phyloP scores from a whole-genome alignment of 2,113 vertebrate genomes.

The Xenopus borealis region DNA sequence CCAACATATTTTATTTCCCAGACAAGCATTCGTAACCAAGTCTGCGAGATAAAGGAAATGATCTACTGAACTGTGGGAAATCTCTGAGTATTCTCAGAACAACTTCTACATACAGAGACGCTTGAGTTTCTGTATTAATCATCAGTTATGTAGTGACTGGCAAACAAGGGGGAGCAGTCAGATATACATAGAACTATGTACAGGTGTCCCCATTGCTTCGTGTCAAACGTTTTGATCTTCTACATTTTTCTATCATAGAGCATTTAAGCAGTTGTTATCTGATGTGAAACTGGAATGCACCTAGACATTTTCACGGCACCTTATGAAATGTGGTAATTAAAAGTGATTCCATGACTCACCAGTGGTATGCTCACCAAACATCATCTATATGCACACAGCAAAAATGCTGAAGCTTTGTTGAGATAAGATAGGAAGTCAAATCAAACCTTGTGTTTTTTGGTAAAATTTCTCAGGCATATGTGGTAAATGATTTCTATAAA shows the following conservation, averaged over 20 bases:
- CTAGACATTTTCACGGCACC: not conserved
- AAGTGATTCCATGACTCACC: not conserved
- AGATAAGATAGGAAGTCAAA: too few species aligned
- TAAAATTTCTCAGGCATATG: too few species aligned
- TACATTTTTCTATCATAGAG: not conserved
- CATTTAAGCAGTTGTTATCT: not conserved
- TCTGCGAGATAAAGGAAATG: not conserved
- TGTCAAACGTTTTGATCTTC: too few species aligned
- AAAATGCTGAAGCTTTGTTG: too few species aligned
- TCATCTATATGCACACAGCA: too few species aligned
- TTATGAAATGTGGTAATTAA: not conserved
- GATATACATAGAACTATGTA: too few species aligned
- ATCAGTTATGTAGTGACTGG: not conserved
- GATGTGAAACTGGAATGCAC: not conserved
- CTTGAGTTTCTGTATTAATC: not conserved
- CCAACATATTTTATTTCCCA: constrained; percentile 4
- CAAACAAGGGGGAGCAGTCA: not conserved
- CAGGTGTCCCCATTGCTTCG: not conserved
- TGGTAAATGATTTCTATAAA: too few species aligned
- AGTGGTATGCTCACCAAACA: too few species aligned
- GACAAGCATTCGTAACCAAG: constrained; percentile 22
- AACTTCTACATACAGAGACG: not conserved
- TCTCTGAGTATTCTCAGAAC: not conserved
- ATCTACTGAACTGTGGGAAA: not conserved
- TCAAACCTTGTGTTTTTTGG: too few species aligned